Evolutionary conservation across 1,140 invertebrate genomes (phyloP), one percentile per base, ranked within the genome.

Genomic region (Acyrthosiphon pisum): DNA sequence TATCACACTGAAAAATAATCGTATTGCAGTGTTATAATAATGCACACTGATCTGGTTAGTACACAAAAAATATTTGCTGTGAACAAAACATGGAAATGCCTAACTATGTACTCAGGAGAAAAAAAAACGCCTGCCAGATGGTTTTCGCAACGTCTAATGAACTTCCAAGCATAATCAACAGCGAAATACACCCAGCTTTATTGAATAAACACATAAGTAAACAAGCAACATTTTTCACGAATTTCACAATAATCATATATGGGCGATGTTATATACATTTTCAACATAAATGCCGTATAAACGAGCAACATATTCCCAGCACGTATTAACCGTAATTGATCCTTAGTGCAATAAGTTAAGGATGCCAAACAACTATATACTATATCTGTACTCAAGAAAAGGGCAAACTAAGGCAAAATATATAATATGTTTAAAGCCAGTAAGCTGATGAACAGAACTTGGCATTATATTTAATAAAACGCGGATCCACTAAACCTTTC

Each of bases 311-410:
- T 87, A 46, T 87, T 87, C 84, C 44, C 26, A 87, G 83, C 83
- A 87, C 84, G 84, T 87, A n/a, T 44, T 46, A 46, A 87, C 84
- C 84, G 84, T 87, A 87, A 87, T 87, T 87, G 84, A 87, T 87
- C 84, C 44, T 87, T 87, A 87, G 84, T 44, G 30, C 84, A 46
- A 87, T 87, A 87, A 87, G 84, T 87, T 87, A 87, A 87, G 23
- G 44, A 87, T 87, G 84, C 84, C 84, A 46, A 87, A 46, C 84
- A 46, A 87, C 84, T 48, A 30, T 48, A 30, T 87, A 48, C 26
- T 46, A 46, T 87, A 83, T 84, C 83, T 41, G 83, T 41, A 41
- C 23, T 84, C 83, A 44, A 41, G 83, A 84, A 84, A 84, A 84
- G 22, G 23, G 83, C 23, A 41, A 84, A 84, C 83, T 44, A 84